Conservation (phyloP, 1,140 invertebrate genomes). For the Prorops nasuta region DNA sequence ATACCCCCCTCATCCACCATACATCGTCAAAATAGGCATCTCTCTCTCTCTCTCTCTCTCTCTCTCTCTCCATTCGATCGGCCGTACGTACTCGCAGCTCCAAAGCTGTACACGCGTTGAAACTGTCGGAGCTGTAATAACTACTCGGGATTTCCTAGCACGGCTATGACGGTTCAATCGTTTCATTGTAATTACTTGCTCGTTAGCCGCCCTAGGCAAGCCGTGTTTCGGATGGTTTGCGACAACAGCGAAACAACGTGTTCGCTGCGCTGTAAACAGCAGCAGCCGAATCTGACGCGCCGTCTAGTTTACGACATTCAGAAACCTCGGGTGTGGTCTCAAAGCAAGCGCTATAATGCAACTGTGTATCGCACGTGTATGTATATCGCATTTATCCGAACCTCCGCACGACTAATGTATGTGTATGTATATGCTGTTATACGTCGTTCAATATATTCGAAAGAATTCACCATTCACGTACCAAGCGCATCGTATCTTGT, state of each 20-base stretch:
- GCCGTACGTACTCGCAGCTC: neutral
- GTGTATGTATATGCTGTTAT: too few relatives aligned
- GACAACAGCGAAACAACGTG: neutral
- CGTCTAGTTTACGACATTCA: conserved; percentile 15
- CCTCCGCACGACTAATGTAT: too few relatives aligned
- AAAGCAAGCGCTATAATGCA: conserved; percentile 13
- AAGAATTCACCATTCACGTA: too few relatives aligned
- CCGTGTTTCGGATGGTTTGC: neutral
- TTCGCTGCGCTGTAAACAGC: neutral
- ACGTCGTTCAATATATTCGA: too few relatives aligned
- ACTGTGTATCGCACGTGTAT: conserved; percentile 1
- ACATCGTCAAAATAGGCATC: too few relatives aligned
- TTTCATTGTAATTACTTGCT: conserved; percentile 34
- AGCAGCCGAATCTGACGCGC: neutral
- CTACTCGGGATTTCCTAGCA: conserved; percentile 6
- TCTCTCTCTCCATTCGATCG: conserved; percentile 3
- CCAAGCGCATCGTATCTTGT: too few relatives aligned
- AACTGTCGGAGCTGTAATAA: conserved; percentile 10
- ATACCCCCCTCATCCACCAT: too few relatives aligned
- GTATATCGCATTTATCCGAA: conserved; percentile 3
- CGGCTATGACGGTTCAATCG: conserved; percentile 16
- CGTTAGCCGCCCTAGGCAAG: conserved; percentile 15
- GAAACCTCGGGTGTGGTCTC: conserved; percentile 11
- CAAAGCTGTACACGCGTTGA: too few relatives aligned
- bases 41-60: too few relatives aligned